Conservation (phyloP, 2,113 vertebrate genomes). For the Oreochromis aureus region DNA sequence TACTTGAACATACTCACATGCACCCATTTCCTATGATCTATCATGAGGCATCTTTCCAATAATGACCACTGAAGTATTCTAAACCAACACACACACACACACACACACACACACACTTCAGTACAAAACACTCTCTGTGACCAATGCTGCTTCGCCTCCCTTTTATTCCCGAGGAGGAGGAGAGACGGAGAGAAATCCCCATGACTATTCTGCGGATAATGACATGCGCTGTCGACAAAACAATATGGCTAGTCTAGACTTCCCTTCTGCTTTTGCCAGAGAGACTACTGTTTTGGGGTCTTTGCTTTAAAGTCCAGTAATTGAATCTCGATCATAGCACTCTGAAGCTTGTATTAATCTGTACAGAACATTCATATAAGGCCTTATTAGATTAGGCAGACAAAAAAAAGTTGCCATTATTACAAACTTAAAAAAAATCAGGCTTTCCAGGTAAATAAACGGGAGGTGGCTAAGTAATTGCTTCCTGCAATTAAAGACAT, state of each 20-base stretch:
- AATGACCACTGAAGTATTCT: slow-evolving; percentile 18
- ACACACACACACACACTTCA: not conserved
- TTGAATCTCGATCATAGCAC: not conserved
- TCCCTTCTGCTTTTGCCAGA: slow-evolving; percentile 34
- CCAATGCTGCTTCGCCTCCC: slow-evolving; percentile 35
- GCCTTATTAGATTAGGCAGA: not conserved
- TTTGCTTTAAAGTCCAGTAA: slow-evolving; percentile 4
- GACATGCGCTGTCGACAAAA: slow-evolving; percentile 59
- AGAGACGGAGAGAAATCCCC: slow-evolving; percentile 46
- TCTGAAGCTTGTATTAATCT: not conserved
- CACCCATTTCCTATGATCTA: slow-evolving; percentile 4
- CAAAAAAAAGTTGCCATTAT: slow-evolving; percentile 15
- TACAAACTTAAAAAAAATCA: not conserved
- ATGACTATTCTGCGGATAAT: slow-evolving; percentile 42
- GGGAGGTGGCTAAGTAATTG: slow-evolving; percentile 47
- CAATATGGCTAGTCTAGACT: slow-evolving; percentile 61
- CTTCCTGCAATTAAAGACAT: slow-evolving; percentile 60
- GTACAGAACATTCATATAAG: not conserved
- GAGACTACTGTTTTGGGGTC: slow-evolving; percentile 24
- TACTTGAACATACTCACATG: not conserved
- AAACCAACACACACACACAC: slow-evolving; percentile 43
- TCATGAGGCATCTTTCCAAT: slow-evolving; percentile 11
- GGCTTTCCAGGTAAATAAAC: slow-evolving; percentile 43
- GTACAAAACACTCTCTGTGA: slow-evolving; percentile 53
- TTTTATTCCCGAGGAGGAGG: slow-evolving; percentile 22